Base-by-base conservation (phyloP, 2,888 invertebrate genomes). In the Seladonia tumulorum region DNA sequence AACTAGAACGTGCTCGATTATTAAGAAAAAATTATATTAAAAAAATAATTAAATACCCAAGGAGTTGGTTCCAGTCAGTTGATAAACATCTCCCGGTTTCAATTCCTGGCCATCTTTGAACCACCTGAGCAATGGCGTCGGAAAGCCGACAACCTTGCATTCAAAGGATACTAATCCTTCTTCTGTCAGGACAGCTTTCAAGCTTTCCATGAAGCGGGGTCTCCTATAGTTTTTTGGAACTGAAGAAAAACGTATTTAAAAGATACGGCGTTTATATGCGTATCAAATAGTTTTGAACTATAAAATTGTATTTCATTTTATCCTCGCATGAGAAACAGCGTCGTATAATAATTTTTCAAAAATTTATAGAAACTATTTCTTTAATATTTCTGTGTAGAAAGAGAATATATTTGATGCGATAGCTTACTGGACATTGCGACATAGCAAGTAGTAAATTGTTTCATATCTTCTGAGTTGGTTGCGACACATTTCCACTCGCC, bases 151-250 rank as follows among this genome's bases (percentile, higher is more conserved):
- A 0, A 98, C 98, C 95, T 98, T 98, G 94, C 98, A 98, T 94
- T 98, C 98, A 93, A 98, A 98, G 0, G 98, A 98, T 1, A 98
- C 98, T 53, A 98, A 95, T 0, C 98, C 98, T 95, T 98, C 98
- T 94, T 98, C 98, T 0, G 98, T 98, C 71, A 98, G 96, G 70
- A 98, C 97, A 14, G 98, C 98, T 95, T 98, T 98, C 16, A 98
- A 96, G 91, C 97, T 98, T 95, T 98, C 98, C 97, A 98, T 97
- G 94, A 98, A 98, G 87, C 98, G 96, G 1, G 98, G 98, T 94
- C 97, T 97, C 90, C 98, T 96, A 94, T 98, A 98, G 95, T 98
- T 98, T 95, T 98, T 98, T 66, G 98, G 98, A 94, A 98, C 98
- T 98, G 74, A 22, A 29, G 7, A n/a, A 45, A 82, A 45, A 82